phyloP scores from a whole-genome alignment of 2,797 vertebrate genomes.

The Masticophis lateralis region DNA sequence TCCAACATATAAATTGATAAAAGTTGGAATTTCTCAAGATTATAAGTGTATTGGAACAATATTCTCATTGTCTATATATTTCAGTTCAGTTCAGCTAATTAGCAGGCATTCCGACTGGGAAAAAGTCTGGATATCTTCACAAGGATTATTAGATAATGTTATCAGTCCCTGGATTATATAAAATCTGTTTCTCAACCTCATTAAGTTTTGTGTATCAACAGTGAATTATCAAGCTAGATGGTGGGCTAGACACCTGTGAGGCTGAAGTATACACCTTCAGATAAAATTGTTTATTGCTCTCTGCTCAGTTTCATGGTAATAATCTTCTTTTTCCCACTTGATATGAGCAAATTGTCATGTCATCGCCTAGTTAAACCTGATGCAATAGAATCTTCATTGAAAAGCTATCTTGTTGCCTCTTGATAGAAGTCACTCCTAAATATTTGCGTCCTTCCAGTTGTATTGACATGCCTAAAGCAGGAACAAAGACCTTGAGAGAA shows the following conservation, averaged over 20 bases:
- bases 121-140: neutral
- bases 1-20: neutral
- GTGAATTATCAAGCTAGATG: neutral
- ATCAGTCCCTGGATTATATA: neutral
- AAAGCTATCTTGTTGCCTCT: neutral
- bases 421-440: neutral
- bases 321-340: neutral
- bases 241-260: neutral
- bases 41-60: neutral
- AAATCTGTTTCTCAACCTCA: neutral
- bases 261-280: neutral
- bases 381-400: neutral
- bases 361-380: neutral
- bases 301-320: neutral
- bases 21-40: neutral
- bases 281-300: neutral
- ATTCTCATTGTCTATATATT: neutral
- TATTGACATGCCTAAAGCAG: neutral
- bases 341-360: neutral
- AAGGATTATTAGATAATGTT: neutral
- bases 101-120: neutral
- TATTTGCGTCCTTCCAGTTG: neutral
- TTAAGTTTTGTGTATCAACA: neutral
- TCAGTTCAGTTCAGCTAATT: neutral
- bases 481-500: neutral